Conservation (phyloP, 2,888 invertebrate genomes). For the Pemphredon lugubris region DNA sequence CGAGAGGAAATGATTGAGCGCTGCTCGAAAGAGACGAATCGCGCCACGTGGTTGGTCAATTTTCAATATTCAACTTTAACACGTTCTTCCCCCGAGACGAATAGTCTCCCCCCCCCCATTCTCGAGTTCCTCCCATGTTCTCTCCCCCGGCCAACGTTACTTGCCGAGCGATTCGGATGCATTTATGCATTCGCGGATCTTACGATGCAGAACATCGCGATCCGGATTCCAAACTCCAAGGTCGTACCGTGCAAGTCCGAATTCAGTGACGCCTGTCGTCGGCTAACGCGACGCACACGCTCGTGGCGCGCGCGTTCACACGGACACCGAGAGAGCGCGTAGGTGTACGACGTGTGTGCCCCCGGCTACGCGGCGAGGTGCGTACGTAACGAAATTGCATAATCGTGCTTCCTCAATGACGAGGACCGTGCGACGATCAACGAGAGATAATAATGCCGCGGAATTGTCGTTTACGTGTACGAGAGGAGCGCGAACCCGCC, state of each 20-base stretch:
- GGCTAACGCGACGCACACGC: neutral
- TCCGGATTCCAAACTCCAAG: neutral
- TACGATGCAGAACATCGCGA: too few relatives aligned
- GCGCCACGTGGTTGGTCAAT: too few relatives aligned
- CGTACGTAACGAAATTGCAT: slow-evolving; percentile 63
- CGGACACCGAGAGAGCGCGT: too few relatives aligned
- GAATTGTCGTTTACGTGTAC: slow-evolving; percentile 60
- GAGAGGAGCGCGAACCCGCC: slow-evolving; percentile 18
- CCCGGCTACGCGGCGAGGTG: slow-evolving; percentile 8
- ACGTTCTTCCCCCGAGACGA: neutral
- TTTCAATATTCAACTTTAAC: too few relatives aligned
- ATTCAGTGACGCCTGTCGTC: slow-evolving; percentile 1
- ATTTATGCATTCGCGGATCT: neutral
- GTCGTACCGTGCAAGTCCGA: slow-evolving; percentile 3
- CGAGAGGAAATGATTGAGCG: too few relatives aligned
- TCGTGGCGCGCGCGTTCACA: neutral
- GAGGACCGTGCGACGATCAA: slow-evolving; percentile 58
- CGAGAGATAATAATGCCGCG: slow-evolving; percentile 61
- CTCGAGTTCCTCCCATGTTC: too few relatives aligned
- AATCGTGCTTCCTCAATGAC: slow-evolving; percentile 68
- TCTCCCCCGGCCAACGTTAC: neutral
- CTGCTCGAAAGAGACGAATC: too few relatives aligned
- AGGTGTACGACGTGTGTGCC: neutral
- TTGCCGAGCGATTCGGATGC: neutral
- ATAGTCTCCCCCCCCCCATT: too few relatives aligned